Evolutionary conservation across 2,888 invertebrate genomes (phyloP).

Genomic region (Hydropsyche betteni): DNA sequence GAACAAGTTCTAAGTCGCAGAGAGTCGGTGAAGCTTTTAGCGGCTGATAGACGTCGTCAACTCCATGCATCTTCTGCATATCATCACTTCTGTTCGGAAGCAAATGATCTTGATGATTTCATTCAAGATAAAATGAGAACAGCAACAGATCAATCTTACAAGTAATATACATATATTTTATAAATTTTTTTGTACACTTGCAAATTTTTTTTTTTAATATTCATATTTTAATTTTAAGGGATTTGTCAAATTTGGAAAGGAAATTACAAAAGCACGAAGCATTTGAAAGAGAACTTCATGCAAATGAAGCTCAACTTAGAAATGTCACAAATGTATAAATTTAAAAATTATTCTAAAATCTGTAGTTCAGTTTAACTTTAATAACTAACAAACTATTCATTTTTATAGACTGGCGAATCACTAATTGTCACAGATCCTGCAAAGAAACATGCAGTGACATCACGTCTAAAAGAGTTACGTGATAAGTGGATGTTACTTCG

Average conservation of each 20-base stretch:
- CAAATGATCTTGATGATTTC: slow-evolving; percentile 90
- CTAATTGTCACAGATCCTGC: slow-evolving; percentile 61
- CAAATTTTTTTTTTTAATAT: background rate
- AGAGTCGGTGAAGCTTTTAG: slow-evolving; percentile 77
- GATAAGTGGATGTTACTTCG: slow-evolving; percentile 88
- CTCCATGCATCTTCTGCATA: slow-evolving; percentile 87
- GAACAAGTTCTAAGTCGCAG: slow-evolving; percentile 80
- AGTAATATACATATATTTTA: slow-evolving; percentile 54
- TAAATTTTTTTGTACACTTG: background rate
- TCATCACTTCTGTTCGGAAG: slow-evolving; percentile 92
- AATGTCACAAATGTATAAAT: slow-evolving; percentile 79
- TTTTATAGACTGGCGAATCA: slow-evolving; percentile 60
- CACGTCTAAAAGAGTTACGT: slow-evolving; percentile 83
- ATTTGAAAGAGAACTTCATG: slow-evolving; percentile 92
- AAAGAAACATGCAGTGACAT: slow-evolving; percentile 79
- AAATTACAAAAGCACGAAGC: slow-evolving; percentile 97
- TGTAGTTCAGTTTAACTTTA: background rate
- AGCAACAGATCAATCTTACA: slow-evolving; percentile 91
- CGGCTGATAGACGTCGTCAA: slow-evolving; percentile 76
- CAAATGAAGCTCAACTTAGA: slow-evolving; percentile 91
- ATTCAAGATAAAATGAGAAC: slow-evolving; percentile 90
- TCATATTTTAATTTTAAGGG: slow-evolving; percentile 62
- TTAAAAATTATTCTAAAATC: background rate
- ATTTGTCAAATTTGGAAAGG: slow-evolving; percentile 86
- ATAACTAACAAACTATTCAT: background rate